Evolutionary conservation across 2,797 vertebrate genomes (phyloP).

Genomic region (Eulemur albifrons): DNA sequence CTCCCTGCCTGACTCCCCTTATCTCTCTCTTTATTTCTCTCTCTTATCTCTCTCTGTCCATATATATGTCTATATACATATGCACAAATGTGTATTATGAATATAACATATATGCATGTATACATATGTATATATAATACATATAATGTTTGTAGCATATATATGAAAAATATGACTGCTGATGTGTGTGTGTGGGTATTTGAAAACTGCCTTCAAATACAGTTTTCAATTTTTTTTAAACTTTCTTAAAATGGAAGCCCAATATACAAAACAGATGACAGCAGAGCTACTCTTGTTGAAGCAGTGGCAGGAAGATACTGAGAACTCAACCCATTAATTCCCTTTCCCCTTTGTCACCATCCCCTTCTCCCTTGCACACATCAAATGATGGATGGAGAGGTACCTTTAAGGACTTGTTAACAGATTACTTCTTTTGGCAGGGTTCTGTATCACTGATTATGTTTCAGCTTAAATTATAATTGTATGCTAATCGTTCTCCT

Average conservation of each 20-base stretch:
- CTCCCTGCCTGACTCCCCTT: not conserved
- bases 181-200: not conserved
- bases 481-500: constrained; percentile 9
- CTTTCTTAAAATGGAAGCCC: not conserved
- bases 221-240: not conserved
- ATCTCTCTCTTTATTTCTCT: not conserved
- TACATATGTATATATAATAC: not conserved
- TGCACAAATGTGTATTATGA: not conserved
- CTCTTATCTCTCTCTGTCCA: not conserved
- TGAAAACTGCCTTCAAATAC: not conserved
- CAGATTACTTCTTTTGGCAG: not conserved
- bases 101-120: not conserved
- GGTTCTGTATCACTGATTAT: constrained; percentile 14
- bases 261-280: not conserved
- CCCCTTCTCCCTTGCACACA: too few species aligned
- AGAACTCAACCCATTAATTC: not conserved
- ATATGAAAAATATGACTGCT: not conserved
- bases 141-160: not conserved
- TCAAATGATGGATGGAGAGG: not conserved
- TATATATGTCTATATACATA: not conserved
- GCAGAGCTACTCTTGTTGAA: not conserved
- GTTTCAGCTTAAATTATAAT: constrained; percentile 28
- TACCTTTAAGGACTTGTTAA: constrained; percentile 9
- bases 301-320: not conserved
- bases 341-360: not conserved